Percentiles rank a stretch among this genome's conserved stretches.
phyloP scores from a whole-genome alignment of 1,140 invertebrate genomes.

The Grapholita molesta region DNA sequence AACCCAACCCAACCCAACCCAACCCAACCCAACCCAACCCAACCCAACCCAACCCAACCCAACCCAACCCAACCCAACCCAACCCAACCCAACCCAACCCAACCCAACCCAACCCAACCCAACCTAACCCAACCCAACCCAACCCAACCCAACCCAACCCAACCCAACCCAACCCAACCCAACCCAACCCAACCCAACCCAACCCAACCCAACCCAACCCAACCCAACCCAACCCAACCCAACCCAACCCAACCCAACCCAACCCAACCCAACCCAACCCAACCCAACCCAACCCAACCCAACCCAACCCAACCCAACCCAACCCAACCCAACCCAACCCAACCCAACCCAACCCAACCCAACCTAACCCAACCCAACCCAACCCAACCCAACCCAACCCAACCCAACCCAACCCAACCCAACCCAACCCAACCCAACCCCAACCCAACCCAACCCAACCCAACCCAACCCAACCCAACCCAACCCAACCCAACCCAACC shows the following conservation, averaged over 20 bases:
- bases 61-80: constrained; percentile 9
- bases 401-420: no score
- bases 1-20: background rate
- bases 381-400: constrained; percentile 32
- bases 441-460: constrained; percentile 52
- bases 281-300: constrained; percentile 41
- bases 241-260: constrained; percentile 18
- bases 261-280: constrained; percentile 37
- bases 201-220: constrained; percentile 2
- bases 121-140: constrained; percentile 11
- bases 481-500: constrained; percentile 38
- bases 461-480: constrained; percentile 47
- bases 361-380: constrained; percentile 50
- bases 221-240: constrained; percentile 15
- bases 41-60: background rate
- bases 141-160: background rate
- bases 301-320: constrained; percentile 49
- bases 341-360: constrained; percentile 52
- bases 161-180: background rate
- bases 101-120: background rate
- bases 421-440: constrained; percentile 44
- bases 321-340: constrained; percentile 49
- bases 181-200: background rate
- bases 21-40: background rate
- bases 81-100: constrained; percentile 2